A percentile compares a stretch with the other conserved stretches of the same genome.
Conservation (phyloP, 2,888 invertebrate species). For the Myopa testacea region DNA sequence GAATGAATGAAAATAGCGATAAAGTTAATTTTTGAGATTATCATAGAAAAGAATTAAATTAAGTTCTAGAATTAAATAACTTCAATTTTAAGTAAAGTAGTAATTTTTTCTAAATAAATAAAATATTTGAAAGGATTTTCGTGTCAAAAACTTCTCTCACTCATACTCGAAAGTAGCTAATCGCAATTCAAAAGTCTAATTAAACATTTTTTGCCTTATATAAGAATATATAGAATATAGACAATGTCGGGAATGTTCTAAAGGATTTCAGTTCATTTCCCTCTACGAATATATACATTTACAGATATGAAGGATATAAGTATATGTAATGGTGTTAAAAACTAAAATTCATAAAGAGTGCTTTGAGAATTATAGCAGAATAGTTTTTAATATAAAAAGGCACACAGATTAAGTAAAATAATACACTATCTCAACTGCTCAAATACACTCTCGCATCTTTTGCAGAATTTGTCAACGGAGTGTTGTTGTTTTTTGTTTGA, state of each 20-base stretch:
- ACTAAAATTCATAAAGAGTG: conserved; percentile 14
- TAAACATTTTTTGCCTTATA: background rate
- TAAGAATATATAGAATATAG: background rate
- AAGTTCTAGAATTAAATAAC: too few species aligned
- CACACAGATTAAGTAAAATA: too few species aligned
- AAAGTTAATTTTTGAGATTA: too few species aligned
- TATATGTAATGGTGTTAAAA: conserved; percentile 4
- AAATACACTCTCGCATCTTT: background rate
- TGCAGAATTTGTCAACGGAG: conserved; percentile 8
- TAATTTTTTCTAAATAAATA: too few species aligned
- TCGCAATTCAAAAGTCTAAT: conserved; percentile 2
- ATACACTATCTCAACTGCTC: too few species aligned
- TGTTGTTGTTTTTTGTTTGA: background rate
- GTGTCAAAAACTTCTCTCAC: background rate
- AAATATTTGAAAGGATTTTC: too few species aligned
- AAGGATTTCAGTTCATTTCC: background rate
- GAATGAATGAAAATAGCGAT: too few species aligned
- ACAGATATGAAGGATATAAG: too few species aligned
- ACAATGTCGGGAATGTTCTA: background rate
- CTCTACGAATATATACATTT: background rate
- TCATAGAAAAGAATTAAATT: too few species aligned
- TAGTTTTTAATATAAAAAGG: background rate
- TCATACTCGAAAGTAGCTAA: background rate
- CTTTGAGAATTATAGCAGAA: background rate
- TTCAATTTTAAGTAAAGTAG: too few species aligned